Conservation (phyloP, 2,797 vertebrate species). For the Mormyrus proboscirostris region DNA sequence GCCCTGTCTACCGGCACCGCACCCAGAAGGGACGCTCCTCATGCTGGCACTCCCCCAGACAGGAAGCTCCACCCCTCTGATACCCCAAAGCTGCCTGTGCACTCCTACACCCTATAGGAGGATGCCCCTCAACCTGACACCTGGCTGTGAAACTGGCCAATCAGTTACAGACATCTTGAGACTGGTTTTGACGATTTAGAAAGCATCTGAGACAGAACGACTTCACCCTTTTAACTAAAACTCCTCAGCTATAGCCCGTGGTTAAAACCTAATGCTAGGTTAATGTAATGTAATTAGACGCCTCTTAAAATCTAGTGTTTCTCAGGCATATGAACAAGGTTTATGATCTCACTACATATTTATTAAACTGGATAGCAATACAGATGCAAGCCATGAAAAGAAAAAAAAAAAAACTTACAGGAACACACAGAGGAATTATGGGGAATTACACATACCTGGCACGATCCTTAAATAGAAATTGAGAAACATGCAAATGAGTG, state of each 20-base stretch:
- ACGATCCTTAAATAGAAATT: conserved; percentile 33
- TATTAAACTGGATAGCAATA: conserved; percentile 66
- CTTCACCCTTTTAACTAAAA: conserved; percentile 10
- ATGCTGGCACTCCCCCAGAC: neutral
- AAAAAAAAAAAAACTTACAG: conserved; percentile 32
- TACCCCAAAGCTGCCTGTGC: neutral
- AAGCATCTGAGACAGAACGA: neutral
- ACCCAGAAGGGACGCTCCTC: neutral
- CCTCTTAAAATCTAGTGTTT: conserved; percentile 44
- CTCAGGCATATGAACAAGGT: conserved; percentile 58
- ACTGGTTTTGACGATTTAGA: neutral
- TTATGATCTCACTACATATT: conserved; percentile 46
- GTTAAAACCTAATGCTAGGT: neutral
- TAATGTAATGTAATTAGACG: conserved; percentile 18
- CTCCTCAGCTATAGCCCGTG: neutral
- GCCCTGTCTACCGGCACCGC: neutral
- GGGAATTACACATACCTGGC: conserved; percentile 38
- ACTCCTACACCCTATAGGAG: neutral
- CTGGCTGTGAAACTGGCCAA: neutral
- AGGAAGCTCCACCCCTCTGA: neutral
- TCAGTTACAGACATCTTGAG: conserved; percentile 13
- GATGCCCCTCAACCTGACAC: neutral
- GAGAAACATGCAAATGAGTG: conserved; percentile 27
- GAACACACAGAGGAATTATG: conserved; percentile 42
- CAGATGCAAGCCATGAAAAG: conserved; percentile 60